Base-by-base conservation (phyloP, 2,888 invertebrate genomes). In the Leistus spinibarbis region DNA sequence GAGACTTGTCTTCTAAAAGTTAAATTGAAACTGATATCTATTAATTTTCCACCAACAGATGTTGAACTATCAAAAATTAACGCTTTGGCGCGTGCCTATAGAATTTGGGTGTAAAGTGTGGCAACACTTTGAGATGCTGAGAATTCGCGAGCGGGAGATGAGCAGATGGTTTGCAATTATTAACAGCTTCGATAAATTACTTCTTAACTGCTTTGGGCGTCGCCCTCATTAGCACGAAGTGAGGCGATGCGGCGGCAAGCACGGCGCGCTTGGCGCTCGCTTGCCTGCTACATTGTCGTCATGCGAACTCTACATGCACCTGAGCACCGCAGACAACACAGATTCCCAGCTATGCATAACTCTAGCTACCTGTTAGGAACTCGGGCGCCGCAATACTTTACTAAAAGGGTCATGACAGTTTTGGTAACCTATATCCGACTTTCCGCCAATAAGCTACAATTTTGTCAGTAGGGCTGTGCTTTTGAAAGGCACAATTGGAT, bases 181-280 rank as follows among this genome's bases (percentile, higher is more conserved):
- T 80, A 82, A 80, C 81, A 81, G 78, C 79, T 77, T 76, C 80
- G 79, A 82, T 82, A 81, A 82, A 82, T 82, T 81, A 81, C 80
- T 79, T 80, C 81, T 80, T 80, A 81, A 81, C 79, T 76, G 78
- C 78, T 78, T 75, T 77, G 79, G 80, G 80, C 78, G 78, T 79
- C 76, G 77, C 79, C 78, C 80, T 81, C 80, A 81, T 81, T 80
- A 81, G 80, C 78, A 78, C 62, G 40, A 53, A 4, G 40, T 62
- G 62, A 40, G 40, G 19, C 40, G 53, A 20, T 16, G 19, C 40
- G 53, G 27, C 5, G 17, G 17, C 17, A 17, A 16, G n/a, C 13
- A 22, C 13, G 10, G 4, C 22, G 60, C 60, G 13, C 60, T 22
- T 60, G 60, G 60, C 10, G 19, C n/a, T n/a, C n/a, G n/a, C n/a